A percentile compares a stretch with the other conserved stretches of the same genome.
phyloP scores from a whole-genome alignment of 2,113 vertebrate genomes.

The Carlito syrichta region DNA sequence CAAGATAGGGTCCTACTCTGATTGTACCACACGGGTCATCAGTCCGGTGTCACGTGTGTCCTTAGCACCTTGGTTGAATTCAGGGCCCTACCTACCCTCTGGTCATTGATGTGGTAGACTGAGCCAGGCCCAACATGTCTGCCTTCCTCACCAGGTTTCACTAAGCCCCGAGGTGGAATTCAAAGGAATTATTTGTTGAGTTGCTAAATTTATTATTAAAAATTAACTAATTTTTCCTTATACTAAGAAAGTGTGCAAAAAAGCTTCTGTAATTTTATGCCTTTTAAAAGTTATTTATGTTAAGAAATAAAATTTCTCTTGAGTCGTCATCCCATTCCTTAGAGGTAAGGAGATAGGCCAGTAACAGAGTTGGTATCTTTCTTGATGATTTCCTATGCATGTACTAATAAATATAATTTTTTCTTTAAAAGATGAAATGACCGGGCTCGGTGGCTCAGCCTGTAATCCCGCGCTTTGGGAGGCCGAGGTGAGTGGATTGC shows the following conservation, averaged over 20 bases:
- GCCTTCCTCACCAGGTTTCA: background rate
- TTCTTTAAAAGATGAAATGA: background rate
- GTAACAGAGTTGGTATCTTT: background rate
- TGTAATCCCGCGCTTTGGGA: no score
- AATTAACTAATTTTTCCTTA: background rate
- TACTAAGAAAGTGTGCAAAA: background rate
- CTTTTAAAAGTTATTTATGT: background rate
- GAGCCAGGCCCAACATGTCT: background rate
- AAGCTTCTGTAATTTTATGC: background rate
- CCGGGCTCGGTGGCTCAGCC: no score
- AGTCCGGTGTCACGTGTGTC: background rate
- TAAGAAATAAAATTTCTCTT: background rate
- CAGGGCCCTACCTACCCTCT: background rate
- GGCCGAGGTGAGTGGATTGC: no score
- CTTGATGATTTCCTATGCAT: background rate
- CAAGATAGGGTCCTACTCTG: background rate
- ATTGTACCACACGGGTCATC: fast-evolving
- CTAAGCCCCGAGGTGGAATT: background rate
- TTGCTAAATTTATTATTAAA: background rate
- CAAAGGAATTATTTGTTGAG: background rate
- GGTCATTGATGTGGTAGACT: background rate
- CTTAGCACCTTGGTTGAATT: background rate
- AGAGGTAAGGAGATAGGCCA: background rate
- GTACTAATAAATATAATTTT: background rate
- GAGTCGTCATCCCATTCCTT: background rate